Conservation (phyloP, 2,113 vertebrate species). For the Pogonocichla stellata region DNA sequence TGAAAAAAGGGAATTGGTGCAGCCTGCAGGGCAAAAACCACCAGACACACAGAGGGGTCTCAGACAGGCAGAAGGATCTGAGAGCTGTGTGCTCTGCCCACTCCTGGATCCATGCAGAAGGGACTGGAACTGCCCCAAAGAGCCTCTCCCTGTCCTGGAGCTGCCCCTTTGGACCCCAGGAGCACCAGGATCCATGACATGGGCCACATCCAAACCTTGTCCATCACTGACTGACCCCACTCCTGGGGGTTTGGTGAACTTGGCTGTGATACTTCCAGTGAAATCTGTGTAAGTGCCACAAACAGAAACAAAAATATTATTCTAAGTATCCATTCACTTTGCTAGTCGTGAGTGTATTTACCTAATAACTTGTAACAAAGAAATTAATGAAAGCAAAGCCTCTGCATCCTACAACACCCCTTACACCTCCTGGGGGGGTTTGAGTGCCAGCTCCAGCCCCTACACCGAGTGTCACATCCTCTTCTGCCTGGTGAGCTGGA, state of each 20-base stretch:
- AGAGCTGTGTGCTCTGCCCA: background rate
- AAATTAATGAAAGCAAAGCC: background rate
- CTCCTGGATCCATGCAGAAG: accelerated
- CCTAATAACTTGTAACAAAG: background rate
- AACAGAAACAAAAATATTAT: background rate
- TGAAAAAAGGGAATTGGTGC: background rate
- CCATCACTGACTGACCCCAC: accelerated
- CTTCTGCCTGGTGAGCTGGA: background rate
- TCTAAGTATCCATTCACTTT: background rate
- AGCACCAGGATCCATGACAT: accelerated
- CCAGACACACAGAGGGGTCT: background rate
- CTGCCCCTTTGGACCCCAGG: accelerated
- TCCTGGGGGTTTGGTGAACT: background rate
- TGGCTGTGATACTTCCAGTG: accelerated
- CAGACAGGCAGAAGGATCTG: background rate
- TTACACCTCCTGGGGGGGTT: accelerated
- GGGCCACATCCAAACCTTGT: background rate
- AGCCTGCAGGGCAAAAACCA: background rate
- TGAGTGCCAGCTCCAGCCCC: background rate
- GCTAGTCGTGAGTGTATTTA: background rate
- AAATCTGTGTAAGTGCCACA: background rate
- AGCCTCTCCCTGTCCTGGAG: background rate
- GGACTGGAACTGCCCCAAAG: background rate
- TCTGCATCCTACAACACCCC: background rate
- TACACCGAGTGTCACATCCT: background rate